Evolutionary conservation across 2,888 invertebrate species (phyloP).

Genomic region (Hydrotaea cyrtoneurina): DNA sequence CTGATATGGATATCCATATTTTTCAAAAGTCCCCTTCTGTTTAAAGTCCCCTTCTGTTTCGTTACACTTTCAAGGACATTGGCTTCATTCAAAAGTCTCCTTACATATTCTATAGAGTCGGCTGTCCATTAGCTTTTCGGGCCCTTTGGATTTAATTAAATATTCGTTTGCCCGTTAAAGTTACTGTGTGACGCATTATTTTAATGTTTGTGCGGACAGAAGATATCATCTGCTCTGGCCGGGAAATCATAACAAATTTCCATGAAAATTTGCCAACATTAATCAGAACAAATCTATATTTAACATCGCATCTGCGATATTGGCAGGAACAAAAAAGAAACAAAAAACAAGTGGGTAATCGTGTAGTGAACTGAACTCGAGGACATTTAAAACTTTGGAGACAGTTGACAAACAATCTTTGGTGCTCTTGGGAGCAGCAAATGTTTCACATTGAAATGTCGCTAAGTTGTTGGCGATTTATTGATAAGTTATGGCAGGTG

Average conservation of each 20-base stretch:
- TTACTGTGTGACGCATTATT: background rate
- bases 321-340: background rate
- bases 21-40: background rate
- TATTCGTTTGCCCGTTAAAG: background rate
- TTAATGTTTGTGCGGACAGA: too few relatives aligned
- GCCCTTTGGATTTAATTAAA: background rate
- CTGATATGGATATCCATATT: background rate
- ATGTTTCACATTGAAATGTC: too few relatives aligned
- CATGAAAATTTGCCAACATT: constrained; percentile 40
- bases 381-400: constrained; percentile 14
- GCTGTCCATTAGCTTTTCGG: background rate
- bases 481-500: too few relatives aligned
- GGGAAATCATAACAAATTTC: constrained; percentile 32
- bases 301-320: background rate
- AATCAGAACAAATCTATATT: constrained; percentile 37
- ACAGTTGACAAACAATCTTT: constrained; percentile 20
- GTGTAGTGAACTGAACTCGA: background rate
- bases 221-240: background rate
- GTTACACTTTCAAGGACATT: background rate
- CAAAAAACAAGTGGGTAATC: background rate
- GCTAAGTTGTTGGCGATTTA: too few relatives aligned
- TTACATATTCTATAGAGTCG: background rate
- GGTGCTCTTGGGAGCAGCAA: too few relatives aligned
- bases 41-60: too few relatives aligned
- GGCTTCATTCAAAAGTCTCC: background rate